Evolutionary conservation across 2,888 invertebrate species (phyloP), one percentile per base, ranked within the genome.

Genomic region (Microdon myrmicae): DNA sequence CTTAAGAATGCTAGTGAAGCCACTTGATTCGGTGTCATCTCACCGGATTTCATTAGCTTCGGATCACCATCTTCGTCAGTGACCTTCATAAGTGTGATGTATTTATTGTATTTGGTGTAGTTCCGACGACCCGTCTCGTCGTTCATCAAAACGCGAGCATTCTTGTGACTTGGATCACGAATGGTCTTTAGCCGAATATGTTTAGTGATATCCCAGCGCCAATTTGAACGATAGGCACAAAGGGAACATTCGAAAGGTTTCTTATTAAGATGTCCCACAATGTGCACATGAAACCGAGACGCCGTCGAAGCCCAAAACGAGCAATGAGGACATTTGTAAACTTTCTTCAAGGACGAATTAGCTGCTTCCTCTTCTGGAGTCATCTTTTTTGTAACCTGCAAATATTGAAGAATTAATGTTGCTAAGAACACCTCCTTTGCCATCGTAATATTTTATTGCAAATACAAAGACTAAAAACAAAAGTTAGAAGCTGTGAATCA

Each of bases 171-270:
- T 39, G 89, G 88, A 81, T 93, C 94, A 67, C 92, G 84, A 13
- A 90, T 90, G 4, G 91, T 90, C 82, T 94, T 94, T 71, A 94
- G 82, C 73, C 93, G 90, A 68, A 96, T 95, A 79, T 97, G 97
- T 78, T 96, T 94, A 16, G 94, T 93, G 59, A 96, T 94, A 81
- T 96, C 96, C 92, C 95, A 96, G 68, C 95, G 87, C 95, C 96
- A 96, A 76, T 96, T 96, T 17, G 95, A 95, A 71, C 93, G 88
- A 75, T 95, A 94, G 44, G 92, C 89, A 81, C 96, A 97, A 9
- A 92, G 83, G 1, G 96, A 95, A 81, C 97, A 97, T 80, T 95
- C 93, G 78, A 95, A 97, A 1, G 96, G 96, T 75, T 94, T 93
- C 75, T 91, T 90, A 79, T 94, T 94, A 68, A 93, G 83, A 79